phyloP scores from a whole-genome alignment of 2,888 invertebrate genomes.

The Myopa testacea region DNA sequence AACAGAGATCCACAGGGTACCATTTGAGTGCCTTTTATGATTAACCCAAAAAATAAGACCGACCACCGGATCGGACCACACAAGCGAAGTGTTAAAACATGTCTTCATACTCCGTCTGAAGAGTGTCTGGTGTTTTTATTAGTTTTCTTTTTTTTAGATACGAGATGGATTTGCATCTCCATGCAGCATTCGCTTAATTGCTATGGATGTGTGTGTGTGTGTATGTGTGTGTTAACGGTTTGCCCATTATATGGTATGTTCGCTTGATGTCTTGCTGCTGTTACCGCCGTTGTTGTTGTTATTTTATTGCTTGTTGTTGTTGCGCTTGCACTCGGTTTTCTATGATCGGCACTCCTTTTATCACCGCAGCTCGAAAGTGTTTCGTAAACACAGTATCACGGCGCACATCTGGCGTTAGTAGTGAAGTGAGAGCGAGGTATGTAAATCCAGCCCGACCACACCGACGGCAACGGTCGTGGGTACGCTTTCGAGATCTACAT shows the following conservation, averaged over 20 bases:
- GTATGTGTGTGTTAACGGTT: too few species aligned
- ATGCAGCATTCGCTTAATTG: background rate
- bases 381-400: background rate
- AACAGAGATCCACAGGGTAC: background rate
- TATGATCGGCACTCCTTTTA: background rate
- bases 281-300: too few species aligned
- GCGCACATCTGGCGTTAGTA: too few species aligned
- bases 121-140: background rate
- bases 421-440: background rate
- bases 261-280: too few species aligned
- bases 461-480: background rate
- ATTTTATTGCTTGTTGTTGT: too few species aligned
- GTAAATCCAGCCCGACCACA: background rate
- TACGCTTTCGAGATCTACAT: background rate
- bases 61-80: conserved; percentile 5
- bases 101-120: background rate
- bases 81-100: background rate
- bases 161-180: background rate
- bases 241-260: too few species aligned
- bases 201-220: too few species aligned
- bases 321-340: background rate
- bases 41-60: background rate
- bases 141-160: background rate
- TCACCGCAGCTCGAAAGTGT: background rate
- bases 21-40: background rate